Conservation (phyloP, 2,888 invertebrate species). For the Sphaerophoria taeniata region DNA sequence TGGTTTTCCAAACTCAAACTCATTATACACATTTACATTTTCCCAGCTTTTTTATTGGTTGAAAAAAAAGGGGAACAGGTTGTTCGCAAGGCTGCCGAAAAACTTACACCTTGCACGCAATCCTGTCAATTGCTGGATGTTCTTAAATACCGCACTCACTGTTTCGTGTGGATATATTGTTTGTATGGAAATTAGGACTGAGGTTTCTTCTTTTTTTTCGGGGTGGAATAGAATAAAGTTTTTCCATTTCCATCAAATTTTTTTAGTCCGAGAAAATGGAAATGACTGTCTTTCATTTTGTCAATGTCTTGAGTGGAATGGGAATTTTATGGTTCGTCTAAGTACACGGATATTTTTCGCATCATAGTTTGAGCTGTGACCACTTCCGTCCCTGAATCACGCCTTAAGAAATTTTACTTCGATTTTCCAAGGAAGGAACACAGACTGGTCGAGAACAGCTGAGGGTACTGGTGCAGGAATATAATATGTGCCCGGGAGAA, state of each 20-base stretch:
- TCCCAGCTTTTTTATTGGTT: slow-evolving; percentile 61
- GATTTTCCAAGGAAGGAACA: too few species aligned
- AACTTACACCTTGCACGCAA: slow-evolving; percentile 72
- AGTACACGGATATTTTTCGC: too few species aligned
- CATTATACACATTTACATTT: slow-evolving; percentile 28
- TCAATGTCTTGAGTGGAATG: neutral
- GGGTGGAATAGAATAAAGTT: slow-evolving; percentile 39
- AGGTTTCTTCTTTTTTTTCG: slow-evolving; percentile 40
- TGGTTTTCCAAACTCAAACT: slow-evolving; percentile 59
- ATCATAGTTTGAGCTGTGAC: too few species aligned
- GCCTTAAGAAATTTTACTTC: too few species aligned
- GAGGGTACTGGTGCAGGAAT: too few species aligned
- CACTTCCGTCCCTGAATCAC: too few species aligned
- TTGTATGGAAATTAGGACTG: slow-evolving; percentile 43
- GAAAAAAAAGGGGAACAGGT: slow-evolving; percentile 54
- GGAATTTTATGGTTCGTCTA: too few species aligned
- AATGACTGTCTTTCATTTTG: slow-evolving; percentile 7
- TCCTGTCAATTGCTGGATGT: slow-evolving; percentile 61
- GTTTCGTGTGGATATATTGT: slow-evolving; percentile 25
- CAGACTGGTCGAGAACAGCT: too few species aligned
- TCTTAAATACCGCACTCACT: slow-evolving; percentile 44
- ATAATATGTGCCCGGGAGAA: too few species aligned
- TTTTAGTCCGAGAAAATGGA: neutral
- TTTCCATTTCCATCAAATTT: slow-evolving; percentile 1
- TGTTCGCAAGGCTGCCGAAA: slow-evolving; percentile 56